Evolutionary conservation across 1,140 invertebrate species (phyloP).

Genomic region (Mycetomoellerius zeteki): DNA sequence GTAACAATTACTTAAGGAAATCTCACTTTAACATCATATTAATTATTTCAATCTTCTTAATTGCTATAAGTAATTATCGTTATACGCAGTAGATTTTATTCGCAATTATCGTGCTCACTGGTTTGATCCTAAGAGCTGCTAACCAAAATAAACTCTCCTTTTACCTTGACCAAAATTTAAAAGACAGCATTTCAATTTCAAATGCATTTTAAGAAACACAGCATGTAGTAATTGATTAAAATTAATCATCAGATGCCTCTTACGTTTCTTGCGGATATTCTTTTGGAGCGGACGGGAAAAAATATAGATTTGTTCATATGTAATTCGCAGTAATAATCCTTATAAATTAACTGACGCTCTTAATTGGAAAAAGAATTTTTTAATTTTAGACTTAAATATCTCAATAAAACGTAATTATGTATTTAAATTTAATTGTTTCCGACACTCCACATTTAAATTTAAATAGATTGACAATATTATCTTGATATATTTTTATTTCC

Average conservation of each 20-base stretch:
- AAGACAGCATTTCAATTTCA: background rate
- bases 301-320: background rate
- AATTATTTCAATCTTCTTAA: slow-evolving; percentile 29
- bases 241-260: background rate
- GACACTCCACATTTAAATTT: background rate
- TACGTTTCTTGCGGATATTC: background rate
- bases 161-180: slow-evolving; percentile 72
- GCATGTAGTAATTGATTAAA: background rate
- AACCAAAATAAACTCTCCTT: slow-evolving; percentile 57
- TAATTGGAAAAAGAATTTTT: background rate
- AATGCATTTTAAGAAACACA: background rate
- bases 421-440: background rate
- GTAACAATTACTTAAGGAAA: background rate
- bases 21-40: background rate
- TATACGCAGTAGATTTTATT: background rate
- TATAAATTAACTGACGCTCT: background rate
- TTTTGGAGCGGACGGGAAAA: background rate
- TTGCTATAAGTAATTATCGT: slow-evolving; percentile 9
- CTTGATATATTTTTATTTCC: background rate
- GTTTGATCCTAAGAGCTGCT: background rate
- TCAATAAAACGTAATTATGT: background rate
- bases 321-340: background rate
- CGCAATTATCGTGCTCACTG: slow-evolving; percentile 41
- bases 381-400: background rate
- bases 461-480: background rate